Percentiles rank a stretch among this genome's conserved stretches.
phyloP scores from a whole-genome alignment of 1,140 invertebrate species.

The Drosophila arawakana region DNA sequence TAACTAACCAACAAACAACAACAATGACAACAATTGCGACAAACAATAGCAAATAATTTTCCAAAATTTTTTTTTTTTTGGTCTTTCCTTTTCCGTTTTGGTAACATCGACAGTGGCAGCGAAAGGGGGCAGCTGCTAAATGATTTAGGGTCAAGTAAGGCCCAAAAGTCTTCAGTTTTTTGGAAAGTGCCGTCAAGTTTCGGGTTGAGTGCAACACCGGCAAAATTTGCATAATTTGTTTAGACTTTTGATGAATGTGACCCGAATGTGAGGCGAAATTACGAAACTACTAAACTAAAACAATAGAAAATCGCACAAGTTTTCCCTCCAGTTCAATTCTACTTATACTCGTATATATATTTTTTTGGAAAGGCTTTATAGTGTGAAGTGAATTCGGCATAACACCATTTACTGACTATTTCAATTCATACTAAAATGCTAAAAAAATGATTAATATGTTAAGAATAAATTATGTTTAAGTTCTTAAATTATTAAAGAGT shows the following conservation, averaged over 20 bases:
- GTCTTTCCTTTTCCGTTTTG: slow-evolving; percentile 57
- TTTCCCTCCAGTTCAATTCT: neutral
- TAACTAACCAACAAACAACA: slow-evolving; percentile 11
- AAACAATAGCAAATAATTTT: slow-evolving; percentile 80
- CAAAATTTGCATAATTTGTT: slow-evolving; percentile 70
- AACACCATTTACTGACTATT: slow-evolving; percentile 23
- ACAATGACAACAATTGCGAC: slow-evolving; percentile 62
- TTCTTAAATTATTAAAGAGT: neutral
- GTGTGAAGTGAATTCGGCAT: slow-evolving; percentile 15
- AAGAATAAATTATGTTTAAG: neutral
- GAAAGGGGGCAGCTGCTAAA: slow-evolving; percentile 18
- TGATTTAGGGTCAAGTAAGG: slow-evolving; percentile 70
- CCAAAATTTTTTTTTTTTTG: slow-evolving; percentile 31
- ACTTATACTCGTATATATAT: neutral
- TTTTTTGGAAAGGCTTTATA: neutral
- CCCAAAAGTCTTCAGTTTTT: slow-evolving; percentile 31
- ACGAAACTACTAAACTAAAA: slow-evolving; percentile 30
- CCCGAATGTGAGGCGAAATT: slow-evolving; percentile 17
- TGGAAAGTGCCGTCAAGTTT: slow-evolving; percentile 66
- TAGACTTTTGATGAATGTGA: slow-evolving; percentile 60
- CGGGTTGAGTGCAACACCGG: slow-evolving; percentile 38
- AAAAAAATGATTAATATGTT: neutral
- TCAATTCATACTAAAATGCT: neutral
- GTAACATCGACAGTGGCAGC: slow-evolving; percentile 17
- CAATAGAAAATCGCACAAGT: slow-evolving; percentile 26